phyloP scores from a whole-genome alignment of 2,888 invertebrate species.

The Tinea semifulvella region DNA sequence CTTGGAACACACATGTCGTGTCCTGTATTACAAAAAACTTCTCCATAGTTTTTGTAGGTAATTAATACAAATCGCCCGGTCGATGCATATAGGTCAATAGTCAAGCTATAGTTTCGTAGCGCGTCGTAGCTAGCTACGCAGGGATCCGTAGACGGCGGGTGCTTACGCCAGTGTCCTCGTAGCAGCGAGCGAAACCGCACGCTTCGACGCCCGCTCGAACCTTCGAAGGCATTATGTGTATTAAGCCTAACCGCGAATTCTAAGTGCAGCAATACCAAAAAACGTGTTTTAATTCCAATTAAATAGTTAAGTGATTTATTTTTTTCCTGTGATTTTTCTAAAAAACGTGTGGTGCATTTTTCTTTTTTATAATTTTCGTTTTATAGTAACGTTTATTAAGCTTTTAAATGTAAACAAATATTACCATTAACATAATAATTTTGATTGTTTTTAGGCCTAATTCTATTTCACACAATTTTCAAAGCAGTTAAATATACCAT shows the following conservation, averaged over 20 bases:
- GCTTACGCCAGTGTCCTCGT: constrained; percentile 8
- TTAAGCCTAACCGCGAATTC: constrained; percentile 1
- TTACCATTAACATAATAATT: too few species aligned
- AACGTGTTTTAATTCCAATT: constrained; percentile 4
- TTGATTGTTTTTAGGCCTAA: too few species aligned
- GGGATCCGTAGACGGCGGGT: constrained; percentile 11
- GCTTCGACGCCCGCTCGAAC: not conserved
- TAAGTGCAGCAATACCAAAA: constrained; percentile 9
- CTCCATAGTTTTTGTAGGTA: too few species aligned
- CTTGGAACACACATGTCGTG: too few species aligned
- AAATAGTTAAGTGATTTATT: not conserved
- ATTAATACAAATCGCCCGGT: too few species aligned
- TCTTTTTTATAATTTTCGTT: not conserved
- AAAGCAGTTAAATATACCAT: too few species aligned
- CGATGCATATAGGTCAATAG: too few species aligned
- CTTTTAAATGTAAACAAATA: too few species aligned
- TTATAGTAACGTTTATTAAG: too few species aligned
- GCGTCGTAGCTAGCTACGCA: constrained; percentile 11
- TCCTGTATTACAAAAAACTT: too few species aligned
- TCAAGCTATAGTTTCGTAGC: constrained; percentile 13
- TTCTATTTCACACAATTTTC: too few species aligned
- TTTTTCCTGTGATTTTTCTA: not conserved
- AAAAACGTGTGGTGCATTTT: too few species aligned
- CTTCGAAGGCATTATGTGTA: not conserved
- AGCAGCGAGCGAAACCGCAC: constrained; percentile 3